These are phyloP conservation scores for Paraescarpia echinospica DNA, from an alignment of 1,140 invertebrate genomes.

Conservation along the genomic window DNA sequence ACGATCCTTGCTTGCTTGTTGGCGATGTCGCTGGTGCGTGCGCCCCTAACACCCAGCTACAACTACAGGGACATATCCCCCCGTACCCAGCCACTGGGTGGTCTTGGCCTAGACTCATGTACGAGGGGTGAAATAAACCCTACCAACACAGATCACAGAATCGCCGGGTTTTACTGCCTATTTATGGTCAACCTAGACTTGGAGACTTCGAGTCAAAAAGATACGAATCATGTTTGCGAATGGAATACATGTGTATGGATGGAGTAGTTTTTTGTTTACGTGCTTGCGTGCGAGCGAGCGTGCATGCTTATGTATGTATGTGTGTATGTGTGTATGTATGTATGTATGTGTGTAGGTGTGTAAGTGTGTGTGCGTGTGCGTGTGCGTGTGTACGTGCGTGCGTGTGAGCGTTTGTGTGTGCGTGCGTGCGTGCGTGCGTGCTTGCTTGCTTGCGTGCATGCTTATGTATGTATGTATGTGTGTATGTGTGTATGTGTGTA, in stretches of 20 bases:
- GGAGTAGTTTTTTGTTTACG: not conserved
- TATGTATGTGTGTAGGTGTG: not conserved
- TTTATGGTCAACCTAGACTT: not conserved
- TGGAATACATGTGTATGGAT: not conserved
- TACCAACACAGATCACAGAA: not conserved
- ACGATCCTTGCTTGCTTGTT: not conserved
- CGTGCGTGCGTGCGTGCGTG: no score
- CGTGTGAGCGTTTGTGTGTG: no score
- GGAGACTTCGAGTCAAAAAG: not conserved
- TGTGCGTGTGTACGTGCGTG: not conserved
- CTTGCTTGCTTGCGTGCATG: no score
- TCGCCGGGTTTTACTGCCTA: not conserved
- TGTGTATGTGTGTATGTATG: not conserved
- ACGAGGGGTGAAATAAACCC: not conserved
- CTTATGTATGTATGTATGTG: no score
- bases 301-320: not conserved
- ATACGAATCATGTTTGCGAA: not conserved
- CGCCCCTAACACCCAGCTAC: not conserved
- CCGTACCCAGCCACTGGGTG: not conserved
- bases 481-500: no score
- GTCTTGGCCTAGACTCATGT: not conserved
- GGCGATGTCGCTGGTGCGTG: not conserved
- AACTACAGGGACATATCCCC: not conserved
- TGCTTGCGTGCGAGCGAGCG: not conserved
- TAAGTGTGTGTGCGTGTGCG: not conserved